Evolutionary conservation across 2,888 invertebrate genomes (phyloP).

Genomic region (Tetragonisca angustula): DNA sequence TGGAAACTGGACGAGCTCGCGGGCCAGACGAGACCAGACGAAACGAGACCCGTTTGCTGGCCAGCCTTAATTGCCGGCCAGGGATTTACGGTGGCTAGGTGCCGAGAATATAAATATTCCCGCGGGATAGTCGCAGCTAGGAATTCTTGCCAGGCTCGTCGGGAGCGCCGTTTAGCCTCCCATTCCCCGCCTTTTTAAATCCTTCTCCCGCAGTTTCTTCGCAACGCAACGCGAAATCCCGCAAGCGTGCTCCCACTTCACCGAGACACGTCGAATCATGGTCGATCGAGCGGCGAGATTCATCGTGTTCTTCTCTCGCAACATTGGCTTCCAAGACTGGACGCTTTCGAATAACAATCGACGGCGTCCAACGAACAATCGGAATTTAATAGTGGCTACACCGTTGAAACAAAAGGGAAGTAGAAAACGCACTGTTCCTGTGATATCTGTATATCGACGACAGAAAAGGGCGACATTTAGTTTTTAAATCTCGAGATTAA

Average conservation of each 20-base stretch:
- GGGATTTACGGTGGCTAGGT: conserved; percentile 76
- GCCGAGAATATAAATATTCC: conserved; percentile 78
- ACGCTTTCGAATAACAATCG: no score
- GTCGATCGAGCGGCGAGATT: conserved; percentile 32
- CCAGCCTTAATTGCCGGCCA: conserved; percentile 77
- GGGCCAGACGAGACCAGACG: conserved; percentile 53
- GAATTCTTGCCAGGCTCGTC: conserved; percentile 54
- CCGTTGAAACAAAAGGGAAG: no score
- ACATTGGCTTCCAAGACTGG: no score
- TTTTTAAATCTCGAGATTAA: no score
- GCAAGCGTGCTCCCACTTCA: conserved; percentile 24
- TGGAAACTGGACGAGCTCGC: conserved; percentile 40
- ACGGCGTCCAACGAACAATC: no score
- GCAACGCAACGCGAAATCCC: conserved; percentile 52
- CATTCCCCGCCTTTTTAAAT: conserved; percentile 57
- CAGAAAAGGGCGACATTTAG: no score
- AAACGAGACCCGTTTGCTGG: conserved; percentile 69
- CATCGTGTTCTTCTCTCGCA: conserved; percentile 10
- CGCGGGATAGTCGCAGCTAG: conserved; percentile 54
- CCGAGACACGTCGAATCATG: background rate
- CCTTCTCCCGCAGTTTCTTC: conserved; percentile 55
- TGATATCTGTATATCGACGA: no score
- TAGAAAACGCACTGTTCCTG: no score
- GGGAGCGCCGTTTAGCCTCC: conserved; percentile 51
- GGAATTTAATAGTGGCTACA: no score